phyloP scores from a whole-genome alignment of 2,888 invertebrate genomes.

The Sesia bembeciformis region DNA sequence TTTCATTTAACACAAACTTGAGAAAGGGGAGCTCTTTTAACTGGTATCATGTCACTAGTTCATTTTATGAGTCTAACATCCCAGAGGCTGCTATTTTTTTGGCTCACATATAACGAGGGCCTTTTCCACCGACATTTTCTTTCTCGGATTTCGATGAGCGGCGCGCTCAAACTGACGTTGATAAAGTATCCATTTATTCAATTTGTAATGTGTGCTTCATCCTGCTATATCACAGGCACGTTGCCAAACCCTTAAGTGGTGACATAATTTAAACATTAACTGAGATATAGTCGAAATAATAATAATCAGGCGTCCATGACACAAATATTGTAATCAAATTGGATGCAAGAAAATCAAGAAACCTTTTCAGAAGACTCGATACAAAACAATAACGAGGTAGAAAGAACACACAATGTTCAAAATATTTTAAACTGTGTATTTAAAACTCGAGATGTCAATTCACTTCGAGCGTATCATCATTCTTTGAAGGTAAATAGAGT shows the following conservation, averaged over 20 bases:
- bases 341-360: too few relatives aligned
- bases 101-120: background rate
- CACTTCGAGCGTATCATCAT: too few relatives aligned
- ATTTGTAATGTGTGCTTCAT: constrained; percentile 18
- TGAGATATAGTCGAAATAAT: background rate
- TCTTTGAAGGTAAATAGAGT: too few relatives aligned
- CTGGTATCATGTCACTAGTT: background rate
- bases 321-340: too few relatives aligned
- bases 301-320: background rate
- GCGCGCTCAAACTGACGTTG: constrained; percentile 16
- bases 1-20: too few relatives aligned
- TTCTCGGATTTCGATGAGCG: constrained; percentile 6
- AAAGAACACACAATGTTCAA: too few relatives aligned
- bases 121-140: constrained; percentile 8
- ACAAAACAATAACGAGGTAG: too few relatives aligned
- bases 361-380: too few relatives aligned
- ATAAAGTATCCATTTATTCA: constrained; percentile 36
- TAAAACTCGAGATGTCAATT: too few relatives aligned
- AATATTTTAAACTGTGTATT: too few relatives aligned
- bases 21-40: too few relatives aligned
- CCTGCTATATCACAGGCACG: constrained; percentile 16
- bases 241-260: constrained; percentile 28
- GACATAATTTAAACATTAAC: background rate
- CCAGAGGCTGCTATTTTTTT: background rate
- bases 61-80: constrained; percentile 1